phyloP scores from a whole-genome alignment of 2,888 invertebrate species.

The Malachius bipustulatus region DNA sequence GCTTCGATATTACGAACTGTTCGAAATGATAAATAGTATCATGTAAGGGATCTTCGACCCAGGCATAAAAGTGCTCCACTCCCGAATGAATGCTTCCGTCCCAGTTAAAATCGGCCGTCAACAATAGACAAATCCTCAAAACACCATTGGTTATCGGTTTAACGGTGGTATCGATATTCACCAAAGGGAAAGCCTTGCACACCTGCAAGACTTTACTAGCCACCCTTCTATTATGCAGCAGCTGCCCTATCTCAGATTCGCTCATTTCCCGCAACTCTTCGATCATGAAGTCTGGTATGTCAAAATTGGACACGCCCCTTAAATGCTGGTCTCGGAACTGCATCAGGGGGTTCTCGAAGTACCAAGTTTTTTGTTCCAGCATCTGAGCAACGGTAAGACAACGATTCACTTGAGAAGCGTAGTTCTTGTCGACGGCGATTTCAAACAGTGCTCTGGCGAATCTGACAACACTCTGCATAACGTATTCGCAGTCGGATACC shows the following conservation, averaged over 20 bases:
- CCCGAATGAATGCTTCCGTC: constrained; percentile 78
- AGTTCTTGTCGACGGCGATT: constrained; percentile 67
- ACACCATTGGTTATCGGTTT: constrained; percentile 95
- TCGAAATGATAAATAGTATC: constrained; percentile 96
- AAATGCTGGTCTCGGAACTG: constrained; percentile 71
- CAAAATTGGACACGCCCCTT: constrained; percentile 71
- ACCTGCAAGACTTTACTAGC: constrained; percentile 69
- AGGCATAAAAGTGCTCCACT: constrained; percentile 85
- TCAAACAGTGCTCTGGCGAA: constrained; percentile 91
- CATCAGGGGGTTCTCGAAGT: constrained; percentile 69
- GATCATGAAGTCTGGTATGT: constrained; percentile 57
- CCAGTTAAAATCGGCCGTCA: constrained; percentile 70
- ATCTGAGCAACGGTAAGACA: constrained; percentile 83
- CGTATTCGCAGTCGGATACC: constrained; percentile 78
- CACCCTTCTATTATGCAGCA: constrained; percentile 64
- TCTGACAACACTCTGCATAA: constrained; percentile 84
- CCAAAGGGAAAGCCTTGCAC: constrained; percentile 71
- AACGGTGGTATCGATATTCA: constrained; percentile 71
- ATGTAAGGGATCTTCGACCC: constrained; percentile 93
- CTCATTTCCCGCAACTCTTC: constrained; percentile 78
- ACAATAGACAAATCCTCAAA: constrained; percentile 65
- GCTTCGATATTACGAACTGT: constrained; percentile 57
- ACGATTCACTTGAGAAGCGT: constrained; percentile 77
- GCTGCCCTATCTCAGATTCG: constrained; percentile 70
- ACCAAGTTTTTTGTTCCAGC: constrained; percentile 88